Evolutionary conservation across 2,113 vertebrate genomes (phyloP).

Genomic region (Smithornis capensis): DNA sequence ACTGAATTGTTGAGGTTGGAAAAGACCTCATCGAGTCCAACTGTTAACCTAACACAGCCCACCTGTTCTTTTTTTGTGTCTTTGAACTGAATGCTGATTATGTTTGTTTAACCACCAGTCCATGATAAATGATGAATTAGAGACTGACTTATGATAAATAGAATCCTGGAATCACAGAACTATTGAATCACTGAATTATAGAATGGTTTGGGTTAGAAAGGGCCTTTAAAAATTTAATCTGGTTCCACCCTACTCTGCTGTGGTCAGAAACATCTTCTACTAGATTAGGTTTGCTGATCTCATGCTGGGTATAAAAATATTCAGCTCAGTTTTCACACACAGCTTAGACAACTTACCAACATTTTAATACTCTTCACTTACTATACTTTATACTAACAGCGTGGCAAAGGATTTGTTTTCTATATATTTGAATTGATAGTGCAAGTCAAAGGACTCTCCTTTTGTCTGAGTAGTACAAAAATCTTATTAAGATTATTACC

Average conservation of each 20-base stretch:
- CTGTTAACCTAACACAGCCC: rapidly evolving
- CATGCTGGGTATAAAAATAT: background rate
- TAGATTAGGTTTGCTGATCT: background rate
- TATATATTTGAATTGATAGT: background rate
- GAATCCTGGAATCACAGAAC: background rate
- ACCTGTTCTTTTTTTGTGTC: background rate
- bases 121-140: background rate
- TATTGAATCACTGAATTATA: background rate
- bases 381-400: background rate
- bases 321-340: background rate
- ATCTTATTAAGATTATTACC: background rate
- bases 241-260: too few species aligned
- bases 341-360: background rate
- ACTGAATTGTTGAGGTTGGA: background rate
- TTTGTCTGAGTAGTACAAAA: background rate
- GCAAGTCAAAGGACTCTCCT: background rate
- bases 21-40: background rate
- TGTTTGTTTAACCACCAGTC: background rate
- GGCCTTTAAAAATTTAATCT: background rate
- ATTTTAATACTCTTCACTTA: background rate
- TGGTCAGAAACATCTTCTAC: background rate
- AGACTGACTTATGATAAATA: background rate
- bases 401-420: background rate
- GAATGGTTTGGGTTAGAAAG: background rate
- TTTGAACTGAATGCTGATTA: background rate